Evolutionary conservation across 2,888 invertebrate species (phyloP), one percentile per base, ranked within the genome.

Genomic region (Anodontia alba): DNA sequence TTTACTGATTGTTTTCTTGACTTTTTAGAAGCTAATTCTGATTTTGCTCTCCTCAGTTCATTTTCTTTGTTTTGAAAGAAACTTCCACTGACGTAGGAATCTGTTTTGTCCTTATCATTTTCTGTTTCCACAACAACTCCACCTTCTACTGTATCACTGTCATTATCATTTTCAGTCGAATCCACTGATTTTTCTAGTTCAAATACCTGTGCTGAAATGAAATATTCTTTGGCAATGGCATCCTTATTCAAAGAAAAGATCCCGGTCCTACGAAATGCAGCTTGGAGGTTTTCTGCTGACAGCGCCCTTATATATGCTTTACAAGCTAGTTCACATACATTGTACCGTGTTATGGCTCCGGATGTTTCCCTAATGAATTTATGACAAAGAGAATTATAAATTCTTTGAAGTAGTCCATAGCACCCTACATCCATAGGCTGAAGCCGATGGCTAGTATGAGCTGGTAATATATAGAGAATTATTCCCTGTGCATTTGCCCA

Each of bases 371-470:
- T 43, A 23, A 83, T 81, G 12, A 54, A 46, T 46, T 83, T 79
- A 36, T 81, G 83, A 38, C 81, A 79, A 29, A 57, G n/a, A 33
- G 38, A 31, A 66, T 83, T 74, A 29, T 78, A 85, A 15, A 80
- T 76, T 36, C 46, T 62, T 36, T 29, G 49, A 17, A 36, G 42
- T 26, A 57, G 81, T 75, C 26, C 80, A 74, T 70, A 85, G 33
- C 78, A 82, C 8, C 68, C 54, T 20, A 80, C 76, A 76, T 83
- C 82, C 17, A 85, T 1, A 0, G 82, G 84, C 49, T 85, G 82
- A 10, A 82, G 46, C 29, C 80, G 23, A 51, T 80, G 82, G 31
- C 71, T 75, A 1, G 76, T 76, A 38, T 82, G 80, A 3, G 80
- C 75, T 26, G 78, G 76, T 17, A 82, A 17, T 5, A 83, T 67